A percentile compares a stretch with the other conserved stretches of the same genome.
Conservation (phyloP, 2,797 vertebrate species). For the Ctenosaura bakeri region DNA sequence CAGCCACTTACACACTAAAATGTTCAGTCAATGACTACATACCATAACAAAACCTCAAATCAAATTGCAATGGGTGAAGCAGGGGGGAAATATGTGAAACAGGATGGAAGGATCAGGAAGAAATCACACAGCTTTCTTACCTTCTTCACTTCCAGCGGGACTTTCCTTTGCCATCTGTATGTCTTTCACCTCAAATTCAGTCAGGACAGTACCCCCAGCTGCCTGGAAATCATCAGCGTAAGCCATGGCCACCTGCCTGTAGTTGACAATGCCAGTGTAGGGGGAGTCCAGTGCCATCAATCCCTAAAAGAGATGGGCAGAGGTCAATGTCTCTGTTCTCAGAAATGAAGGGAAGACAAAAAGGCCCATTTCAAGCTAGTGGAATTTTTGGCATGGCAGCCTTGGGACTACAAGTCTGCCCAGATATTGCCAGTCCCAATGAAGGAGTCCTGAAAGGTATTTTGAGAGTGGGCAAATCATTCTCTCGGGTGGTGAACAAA, state of each 20-base stretch:
- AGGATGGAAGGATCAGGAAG: background rate
- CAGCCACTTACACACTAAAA: too few relatives aligned
- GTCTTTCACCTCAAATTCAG: conserved; percentile 86
- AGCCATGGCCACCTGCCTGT: conserved; percentile 87
- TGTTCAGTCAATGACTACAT: background rate
- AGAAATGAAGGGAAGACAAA: too few relatives aligned
- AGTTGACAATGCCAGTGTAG: conserved; percentile 95
- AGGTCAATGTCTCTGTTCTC: background rate
- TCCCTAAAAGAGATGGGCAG: conserved; percentile 80
- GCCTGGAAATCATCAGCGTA: conserved; percentile 91
- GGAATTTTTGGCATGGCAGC: background rate
- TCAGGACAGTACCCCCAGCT: conserved; percentile 88
- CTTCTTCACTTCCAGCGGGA: conserved; percentile 80
- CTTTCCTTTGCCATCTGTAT: conserved; percentile 87
- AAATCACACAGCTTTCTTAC: conserved; percentile 83
- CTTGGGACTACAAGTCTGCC: background rate
- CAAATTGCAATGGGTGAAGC: conserved; percentile 4
- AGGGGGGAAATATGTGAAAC: background rate
- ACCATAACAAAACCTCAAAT: conserved; percentile 2
- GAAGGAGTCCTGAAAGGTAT: too few relatives aligned
- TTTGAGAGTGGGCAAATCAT: too few relatives aligned
- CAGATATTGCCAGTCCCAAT: background rate
- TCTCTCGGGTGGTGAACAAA: too few relatives aligned
- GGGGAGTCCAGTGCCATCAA: conserved; percentile 96
- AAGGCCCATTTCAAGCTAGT: background rate